Base-by-base conservation (phyloP, 2,113 vertebrate genomes). In the Crotalus horridus region DNA sequence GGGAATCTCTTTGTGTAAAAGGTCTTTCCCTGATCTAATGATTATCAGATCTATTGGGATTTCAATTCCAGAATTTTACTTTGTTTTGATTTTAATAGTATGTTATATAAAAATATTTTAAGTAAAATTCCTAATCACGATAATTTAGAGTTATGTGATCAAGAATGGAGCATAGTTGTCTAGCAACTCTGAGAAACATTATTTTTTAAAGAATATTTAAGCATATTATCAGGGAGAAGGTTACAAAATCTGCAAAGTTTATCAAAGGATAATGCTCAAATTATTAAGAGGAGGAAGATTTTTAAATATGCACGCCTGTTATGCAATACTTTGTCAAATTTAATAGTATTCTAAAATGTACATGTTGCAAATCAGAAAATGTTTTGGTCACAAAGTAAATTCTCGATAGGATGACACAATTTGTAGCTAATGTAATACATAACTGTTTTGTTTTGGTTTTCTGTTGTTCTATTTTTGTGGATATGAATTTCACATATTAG, bases 401-500 rank as follows among this genome's bases (percentile, higher is more conserved):
- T 43, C n/a, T n/a, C n/a, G n/a, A 26, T 69, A 48, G 20, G 85
- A 15, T 39, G 55, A 53, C 29, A 81, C 39, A 17, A 81, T 48
- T 54, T 85, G 6, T 64, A 24, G 0, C 0, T 88, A 51, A 33
- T 48, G 51, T 87, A 53, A n/a, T 43, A 26, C 33, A 21, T 39
- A 6, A 88, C 9, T 85, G 9, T 21, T 89, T 89, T 89, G 10
- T 21, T 61, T 89, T 81, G 64, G n/a, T 54, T 46, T 64, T 81
- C 33, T 74, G 23, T 33, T 90, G 3, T 23, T 95, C 96, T 92
- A 56, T 11, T 86, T 94, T 87, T n/a, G 17, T 91, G 69, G 88
- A 90, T 94, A 17, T 20, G 3, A 81, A n/a, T 93, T 95, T 90
- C 93, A 54, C 59, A 88, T 91, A 96, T 61, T 92, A 99, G 99